phyloP scores from a whole-genome alignment of 2,888 invertebrate species.

The Macropis europaea region DNA sequence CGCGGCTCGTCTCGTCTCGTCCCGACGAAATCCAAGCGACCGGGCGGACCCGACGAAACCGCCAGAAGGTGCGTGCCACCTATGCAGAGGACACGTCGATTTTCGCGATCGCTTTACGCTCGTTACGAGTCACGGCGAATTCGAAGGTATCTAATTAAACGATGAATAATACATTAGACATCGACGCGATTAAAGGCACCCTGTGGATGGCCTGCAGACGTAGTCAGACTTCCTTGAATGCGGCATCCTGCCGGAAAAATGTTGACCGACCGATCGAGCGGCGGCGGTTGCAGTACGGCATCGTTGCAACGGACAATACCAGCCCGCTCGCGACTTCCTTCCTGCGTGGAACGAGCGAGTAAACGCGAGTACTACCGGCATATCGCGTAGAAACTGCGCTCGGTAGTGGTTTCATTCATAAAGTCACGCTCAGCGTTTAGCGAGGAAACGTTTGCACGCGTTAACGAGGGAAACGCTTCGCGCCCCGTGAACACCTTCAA shows the following conservation, averaged over 20 bases:
- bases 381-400: conserved; percentile 54
- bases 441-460: conserved; percentile 54
- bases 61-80: no score
- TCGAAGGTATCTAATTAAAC: conserved; percentile 69
- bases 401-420: conserved; percentile 76
- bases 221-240: conserved; percentile 75
- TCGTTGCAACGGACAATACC: conserved; percentile 68
- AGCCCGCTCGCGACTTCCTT: conserved; percentile 71
- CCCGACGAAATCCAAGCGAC: conserved; percentile 3
- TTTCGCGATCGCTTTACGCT: no score
- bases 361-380: conserved; percentile 69
- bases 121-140: conserved; percentile 52
- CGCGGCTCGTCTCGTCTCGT: conserved; percentile 34
- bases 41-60: not conserved
- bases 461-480: conserved; percentile 57
- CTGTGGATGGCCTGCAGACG: conserved; percentile 66
- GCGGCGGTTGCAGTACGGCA: conserved; percentile 13
- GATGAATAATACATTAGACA: conserved; percentile 73
- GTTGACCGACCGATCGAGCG: conserved; percentile 60
- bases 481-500: conserved; percentile 32
- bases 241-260: conserved; percentile 73
- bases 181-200: conserved; percentile 72
- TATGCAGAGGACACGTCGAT: no score
- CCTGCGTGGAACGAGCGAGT: conserved; percentile 71
- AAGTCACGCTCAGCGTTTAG: conserved; percentile 71